Conservation (phyloP, 1,140 invertebrate species). For the Listronotus bonariensis region DNA sequence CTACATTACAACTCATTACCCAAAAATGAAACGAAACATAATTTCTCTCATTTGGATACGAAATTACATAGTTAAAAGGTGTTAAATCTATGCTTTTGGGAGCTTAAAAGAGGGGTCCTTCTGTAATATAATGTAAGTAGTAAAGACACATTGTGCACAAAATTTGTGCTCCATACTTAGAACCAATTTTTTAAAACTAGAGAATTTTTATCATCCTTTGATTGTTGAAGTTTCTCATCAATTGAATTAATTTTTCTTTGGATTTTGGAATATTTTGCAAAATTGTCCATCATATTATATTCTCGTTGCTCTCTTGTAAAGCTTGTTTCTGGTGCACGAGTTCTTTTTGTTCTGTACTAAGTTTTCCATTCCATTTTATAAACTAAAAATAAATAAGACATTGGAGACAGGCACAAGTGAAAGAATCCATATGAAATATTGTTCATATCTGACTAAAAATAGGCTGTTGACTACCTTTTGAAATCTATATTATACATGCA, state of each 20-base stretch:
- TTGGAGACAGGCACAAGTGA: too few relatives aligned
- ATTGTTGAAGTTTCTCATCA: slow-evolving; percentile 41
- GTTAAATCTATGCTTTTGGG: slow-evolving; percentile 44
- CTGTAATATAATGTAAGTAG: slow-evolving; percentile 45
- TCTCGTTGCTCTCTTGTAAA: slow-evolving; percentile 42
- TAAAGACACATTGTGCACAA: slow-evolving; percentile 39
- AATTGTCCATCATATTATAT: slow-evolving; percentile 47
- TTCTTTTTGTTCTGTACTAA: slow-evolving; percentile 38
- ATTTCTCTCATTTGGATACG: slow-evolving; percentile 50
- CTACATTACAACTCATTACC: slow-evolving; percentile 48
- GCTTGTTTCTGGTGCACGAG: slow-evolving; percentile 37
- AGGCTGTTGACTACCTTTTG: neutral
- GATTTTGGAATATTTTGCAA: slow-evolving; percentile 51
- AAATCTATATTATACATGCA: neutral
- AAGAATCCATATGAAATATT: too few relatives aligned
- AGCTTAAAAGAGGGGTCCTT: slow-evolving; percentile 46
- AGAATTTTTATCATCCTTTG: slow-evolving; percentile 27
- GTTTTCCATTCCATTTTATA: slow-evolving; percentile 42
- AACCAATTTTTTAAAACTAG: slow-evolving; percentile 38
- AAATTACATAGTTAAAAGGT: slow-evolving; percentile 50
- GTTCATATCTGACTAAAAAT: too few relatives aligned
- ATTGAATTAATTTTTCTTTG: slow-evolving; percentile 50
- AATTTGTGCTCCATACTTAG: slow-evolving; percentile 42
- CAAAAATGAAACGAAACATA: slow-evolving; percentile 53
- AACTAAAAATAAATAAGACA: slow-evolving; percentile 43